A percentile compares a stretch with the other conserved stretches of the same genome.
Evolutionary conservation across 2,888 invertebrate species (phyloP).

Genomic region (Drosophila mimica): DNA sequence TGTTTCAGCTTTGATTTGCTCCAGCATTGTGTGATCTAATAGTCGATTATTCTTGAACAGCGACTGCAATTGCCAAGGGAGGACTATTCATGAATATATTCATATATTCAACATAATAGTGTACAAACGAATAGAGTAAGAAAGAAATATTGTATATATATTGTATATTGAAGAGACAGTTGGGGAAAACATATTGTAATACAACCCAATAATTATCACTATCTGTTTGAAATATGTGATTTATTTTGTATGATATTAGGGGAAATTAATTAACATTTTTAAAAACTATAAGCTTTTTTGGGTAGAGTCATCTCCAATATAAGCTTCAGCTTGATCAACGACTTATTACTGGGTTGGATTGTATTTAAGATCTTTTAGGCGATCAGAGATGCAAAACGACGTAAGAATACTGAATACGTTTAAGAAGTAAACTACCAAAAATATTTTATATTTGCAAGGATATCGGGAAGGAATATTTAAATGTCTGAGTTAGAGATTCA

Average conservation of each 20-base stretch:
- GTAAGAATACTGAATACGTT: too few species aligned
- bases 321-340: not conserved
- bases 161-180: not conserved
- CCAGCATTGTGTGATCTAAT: constrained; percentile 22
- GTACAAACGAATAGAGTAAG: not conserved
- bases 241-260: not conserved
- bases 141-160: not conserved
- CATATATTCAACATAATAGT: not conserved
- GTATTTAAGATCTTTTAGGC: not conserved
- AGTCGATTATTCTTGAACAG: constrained; percentile 2
- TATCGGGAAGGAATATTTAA: not conserved
- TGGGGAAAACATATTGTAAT: not conserved
- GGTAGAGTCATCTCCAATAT: not conserved
- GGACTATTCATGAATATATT: not conserved
- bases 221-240: not conserved
- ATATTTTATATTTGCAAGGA: not conserved
- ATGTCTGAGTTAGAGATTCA: not conserved
- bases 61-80: not conserved
- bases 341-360: not conserved
- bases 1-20: constrained; percentile 31
- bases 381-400: not conserved
- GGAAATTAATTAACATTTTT: not conserved
- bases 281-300: too few species aligned
- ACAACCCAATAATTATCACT: not conserved
- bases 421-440: too few species aligned